Evolutionary conservation across 2,888 invertebrate species (phyloP).

Genomic region (Callyntrura sp.): DNA sequence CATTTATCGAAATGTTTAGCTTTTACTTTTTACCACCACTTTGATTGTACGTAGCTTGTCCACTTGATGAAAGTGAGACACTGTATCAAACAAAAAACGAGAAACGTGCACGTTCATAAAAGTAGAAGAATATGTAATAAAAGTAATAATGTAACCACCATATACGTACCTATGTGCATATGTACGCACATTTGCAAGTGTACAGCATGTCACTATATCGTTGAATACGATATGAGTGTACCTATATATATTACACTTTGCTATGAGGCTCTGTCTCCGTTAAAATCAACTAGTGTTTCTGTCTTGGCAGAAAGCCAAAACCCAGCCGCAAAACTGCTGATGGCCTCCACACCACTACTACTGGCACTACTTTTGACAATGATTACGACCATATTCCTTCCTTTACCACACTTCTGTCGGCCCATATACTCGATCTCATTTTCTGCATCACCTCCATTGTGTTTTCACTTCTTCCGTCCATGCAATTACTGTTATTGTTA

Average conservation of each 20-base stretch:
- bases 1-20: too few relatives aligned
- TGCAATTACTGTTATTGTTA: neutral
- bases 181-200: too few relatives aligned
- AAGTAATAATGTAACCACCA: too few relatives aligned
- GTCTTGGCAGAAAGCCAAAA: conserved; percentile 51
- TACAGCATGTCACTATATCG: too few relatives aligned
- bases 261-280: neutral
- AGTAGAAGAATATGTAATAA: too few relatives aligned
- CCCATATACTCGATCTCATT: neutral
- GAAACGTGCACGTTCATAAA: too few relatives aligned
- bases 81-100: too few relatives aligned
- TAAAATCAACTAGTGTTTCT: conserved; percentile 64
- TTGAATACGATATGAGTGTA: neutral
- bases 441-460: neutral
- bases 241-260: neutral
- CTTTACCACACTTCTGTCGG: neutral
- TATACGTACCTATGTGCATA: neutral
- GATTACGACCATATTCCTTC: neutral
- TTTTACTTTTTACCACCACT: too few relatives aligned
- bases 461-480: neutral
- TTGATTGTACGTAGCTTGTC: too few relatives aligned
- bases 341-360: conserved; percentile 4
- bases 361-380: neutral
- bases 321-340: conserved; percentile 37
- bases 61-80: neutral